These are phyloP conservation scores for Capromys pilorides DNA, from an alignment of 2,797 vertebrate species.

Conservation along the genomic window DNA sequence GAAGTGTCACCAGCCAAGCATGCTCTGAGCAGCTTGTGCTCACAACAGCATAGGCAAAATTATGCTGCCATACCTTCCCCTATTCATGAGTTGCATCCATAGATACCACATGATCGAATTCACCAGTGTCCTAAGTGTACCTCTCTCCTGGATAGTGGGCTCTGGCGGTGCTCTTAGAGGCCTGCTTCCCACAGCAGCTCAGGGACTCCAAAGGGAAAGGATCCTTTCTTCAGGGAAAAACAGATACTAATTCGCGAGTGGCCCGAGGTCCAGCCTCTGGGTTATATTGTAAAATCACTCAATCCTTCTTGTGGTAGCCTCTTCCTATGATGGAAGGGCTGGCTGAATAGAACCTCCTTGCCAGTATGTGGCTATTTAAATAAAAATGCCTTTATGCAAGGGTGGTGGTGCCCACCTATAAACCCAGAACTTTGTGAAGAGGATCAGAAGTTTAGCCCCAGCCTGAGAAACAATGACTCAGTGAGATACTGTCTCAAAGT, in stretches of 20 bases:
- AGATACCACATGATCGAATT: neutral
- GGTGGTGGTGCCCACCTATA: neutral
- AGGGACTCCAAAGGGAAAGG: neutral
- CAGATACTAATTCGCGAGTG: neutral
- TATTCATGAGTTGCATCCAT: neutral
- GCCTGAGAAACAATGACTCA: neutral
- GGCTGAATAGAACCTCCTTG: neutral
- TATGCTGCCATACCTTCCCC: neutral
- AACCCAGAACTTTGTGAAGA: neutral
- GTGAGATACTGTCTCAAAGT: neutral
- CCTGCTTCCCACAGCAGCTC: neutral
- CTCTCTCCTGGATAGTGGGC: neutral
- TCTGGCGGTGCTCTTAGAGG: neutral
- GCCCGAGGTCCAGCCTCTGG: neutral
- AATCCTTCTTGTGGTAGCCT: neutral
- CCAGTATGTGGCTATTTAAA: neutral
- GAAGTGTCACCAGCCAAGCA: neutral
- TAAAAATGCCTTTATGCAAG: neutral
- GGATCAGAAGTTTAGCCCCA: neutral
- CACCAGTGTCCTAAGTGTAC: neutral
- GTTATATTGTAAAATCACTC: neutral
- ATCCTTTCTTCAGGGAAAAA: slow-evolving; percentile 15
- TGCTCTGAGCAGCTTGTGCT: neutral
- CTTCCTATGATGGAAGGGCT: neutral
- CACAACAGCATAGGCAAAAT: neutral